These are phyloP conservation scores for Clarias platycephalus DNA, from an alignment of 2,797 vertebrate species.

Conservation along the genomic window DNA sequence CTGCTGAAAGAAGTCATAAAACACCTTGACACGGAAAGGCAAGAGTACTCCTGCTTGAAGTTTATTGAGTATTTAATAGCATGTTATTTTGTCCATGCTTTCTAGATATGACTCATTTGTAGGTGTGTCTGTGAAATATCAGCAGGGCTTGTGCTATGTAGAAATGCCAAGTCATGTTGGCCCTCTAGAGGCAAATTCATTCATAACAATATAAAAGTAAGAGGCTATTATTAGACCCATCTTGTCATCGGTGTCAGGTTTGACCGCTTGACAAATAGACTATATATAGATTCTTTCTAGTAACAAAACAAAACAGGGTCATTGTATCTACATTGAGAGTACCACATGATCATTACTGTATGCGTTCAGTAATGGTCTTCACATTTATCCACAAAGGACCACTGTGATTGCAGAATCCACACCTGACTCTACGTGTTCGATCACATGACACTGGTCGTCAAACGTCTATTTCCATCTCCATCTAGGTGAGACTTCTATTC, in stretches of 20 bases:
- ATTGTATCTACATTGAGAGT: neutral
- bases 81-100: neutral
- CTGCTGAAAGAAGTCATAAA: neutral
- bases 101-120: neutral
- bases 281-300: neutral
- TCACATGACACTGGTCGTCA: neutral
- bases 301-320: neutral
- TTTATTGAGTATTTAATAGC: neutral
- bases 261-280: neutral
- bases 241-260: neutral
- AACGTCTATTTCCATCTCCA: too few relatives aligned
- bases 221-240: neutral
- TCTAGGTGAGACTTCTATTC: neutral
- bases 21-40: neutral
- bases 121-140: conserved; percentile 2
- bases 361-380: neutral
- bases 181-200: conserved; percentile 19
- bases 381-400: conserved; percentile 3
- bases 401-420: neutral
- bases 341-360: neutral
- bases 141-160: neutral
- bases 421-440: neutral
- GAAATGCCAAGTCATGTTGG: neutral
- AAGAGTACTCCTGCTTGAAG: neutral
- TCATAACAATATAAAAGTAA: conserved; percentile 20